Conservation (phyloP, 2,113 vertebrate species). For the Prietella phreatophila region DNA sequence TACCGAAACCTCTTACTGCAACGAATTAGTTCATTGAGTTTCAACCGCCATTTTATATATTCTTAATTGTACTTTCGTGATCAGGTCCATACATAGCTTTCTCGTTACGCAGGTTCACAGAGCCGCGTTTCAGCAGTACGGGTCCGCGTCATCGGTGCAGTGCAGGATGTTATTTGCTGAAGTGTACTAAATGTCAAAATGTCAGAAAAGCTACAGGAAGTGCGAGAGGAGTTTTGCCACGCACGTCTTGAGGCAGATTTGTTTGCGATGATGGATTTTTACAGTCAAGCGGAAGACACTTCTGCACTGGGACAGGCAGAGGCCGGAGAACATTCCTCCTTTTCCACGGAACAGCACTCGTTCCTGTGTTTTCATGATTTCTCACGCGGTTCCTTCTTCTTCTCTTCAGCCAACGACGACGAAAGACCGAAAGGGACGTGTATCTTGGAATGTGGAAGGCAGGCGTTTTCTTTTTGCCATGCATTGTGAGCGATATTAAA, state of each 20-base stretch:
- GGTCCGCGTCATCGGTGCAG: constrained; percentile 6
- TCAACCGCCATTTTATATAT: constrained; percentile 2
- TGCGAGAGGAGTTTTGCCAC: background rate
- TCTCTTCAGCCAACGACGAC: background rate
- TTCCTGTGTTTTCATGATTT: background rate
- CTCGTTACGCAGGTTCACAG: background rate
- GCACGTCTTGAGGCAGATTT: background rate
- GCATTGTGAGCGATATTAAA: constrained; percentile 20
- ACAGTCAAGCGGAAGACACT: background rate
- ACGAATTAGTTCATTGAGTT: background rate
- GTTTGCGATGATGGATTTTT: background rate
- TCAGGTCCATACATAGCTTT: background rate
- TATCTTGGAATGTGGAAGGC: constrained; percentile 7
- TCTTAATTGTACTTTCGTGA: background rate
- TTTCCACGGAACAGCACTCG: background rate
- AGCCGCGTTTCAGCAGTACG: background rate
- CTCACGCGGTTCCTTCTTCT: background rate
- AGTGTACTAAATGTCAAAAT: background rate
- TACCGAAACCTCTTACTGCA: background rate
- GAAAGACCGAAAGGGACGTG: constrained; percentile 26
- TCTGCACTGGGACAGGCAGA: background rate
- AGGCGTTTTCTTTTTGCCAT: background rate
- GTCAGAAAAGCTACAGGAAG: background rate
- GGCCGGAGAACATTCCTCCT: background rate
- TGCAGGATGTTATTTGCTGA: constrained; percentile 1